Evolutionary conservation across 2,113 vertebrate genomes (phyloP), one percentile per base, ranked within the genome.

Genomic region (Ceratotherium simum): DNA sequence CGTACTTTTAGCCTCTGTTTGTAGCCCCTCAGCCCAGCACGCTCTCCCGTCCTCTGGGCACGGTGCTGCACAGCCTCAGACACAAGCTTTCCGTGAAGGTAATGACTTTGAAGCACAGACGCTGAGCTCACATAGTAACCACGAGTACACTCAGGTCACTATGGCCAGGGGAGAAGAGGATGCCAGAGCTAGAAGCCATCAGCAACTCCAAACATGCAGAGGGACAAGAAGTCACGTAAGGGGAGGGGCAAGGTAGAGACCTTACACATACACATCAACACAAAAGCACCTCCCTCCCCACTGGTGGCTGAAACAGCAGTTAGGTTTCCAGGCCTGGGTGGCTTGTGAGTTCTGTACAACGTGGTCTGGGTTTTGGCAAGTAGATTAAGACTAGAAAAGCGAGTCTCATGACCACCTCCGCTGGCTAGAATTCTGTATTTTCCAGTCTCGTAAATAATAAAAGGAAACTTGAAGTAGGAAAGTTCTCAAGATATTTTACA

Each of bases 81-180:
- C 93, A 78, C 48, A 69, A 36, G 46, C 14, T 85, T 85, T 83
- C 42, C 51, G 58, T 58, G 80, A 81, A 62, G 27, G 46, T 56
- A 69, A 62, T 91, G 81, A 60, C 76, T 90, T 36, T 58, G 85
- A 84, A 91, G 84, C 39, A 36, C 95, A 96, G 93, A 91, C 23
- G 21, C 91, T 97, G 81, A 97, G 76, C 91, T 96, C 93, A 93
- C 93, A 72, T 56, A 82, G 94, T 60, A 89, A 82, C 80, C 88
- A 73, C 9, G 51, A 78, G 46, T 73, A 95, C 73, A 93, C 73
- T 87, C 13, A 8, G 36, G 27, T 93, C 90, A 96, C 86, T 33
- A 29, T 33, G 25, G 78, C 81, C 67, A 60, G 39, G 76, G 17
- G 36, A 78, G n/a, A 91, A 65, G 54, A 93, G 70, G 62, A 69